Evolutionary conservation across 2,888 invertebrate genomes (phyloP).

Genomic region (Andricus curvator): DNA sequence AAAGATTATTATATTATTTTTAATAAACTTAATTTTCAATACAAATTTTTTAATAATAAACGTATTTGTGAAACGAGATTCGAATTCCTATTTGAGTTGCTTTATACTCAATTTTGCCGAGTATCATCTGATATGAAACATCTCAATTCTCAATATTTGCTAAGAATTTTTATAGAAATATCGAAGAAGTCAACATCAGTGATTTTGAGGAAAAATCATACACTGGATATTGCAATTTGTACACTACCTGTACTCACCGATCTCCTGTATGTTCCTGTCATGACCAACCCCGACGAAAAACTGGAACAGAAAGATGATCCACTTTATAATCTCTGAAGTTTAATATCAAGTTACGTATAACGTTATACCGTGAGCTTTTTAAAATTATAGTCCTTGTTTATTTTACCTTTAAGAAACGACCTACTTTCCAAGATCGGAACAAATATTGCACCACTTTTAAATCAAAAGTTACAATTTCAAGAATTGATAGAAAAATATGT

Average conservation of each 20-base stretch:
- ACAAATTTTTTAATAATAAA: too few relatives aligned
- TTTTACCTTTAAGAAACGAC: neutral
- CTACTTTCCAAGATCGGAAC: neutral
- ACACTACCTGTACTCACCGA: conserved; percentile 79
- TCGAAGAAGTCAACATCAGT: neutral
- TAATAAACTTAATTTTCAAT: neutral
- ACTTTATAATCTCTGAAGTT: neutral
- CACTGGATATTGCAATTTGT: conserved; percentile 4
- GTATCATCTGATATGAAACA: neutral
- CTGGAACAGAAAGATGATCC: conserved; percentile 77
- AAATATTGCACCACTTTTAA: neutral
- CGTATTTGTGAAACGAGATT: neutral
- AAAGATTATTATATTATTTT: neutral
- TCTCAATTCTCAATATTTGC: neutral
- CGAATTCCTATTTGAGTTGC: neutral
- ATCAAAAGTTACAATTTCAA: too few relatives aligned
- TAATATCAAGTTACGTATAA: neutral
- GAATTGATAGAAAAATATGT: neutral
- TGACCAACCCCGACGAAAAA: conserved; percentile 82
- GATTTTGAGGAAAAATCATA: neutral
- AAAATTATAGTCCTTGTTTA: neutral
- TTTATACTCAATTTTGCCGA: neutral
- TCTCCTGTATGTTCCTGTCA: conserved; percentile 81
- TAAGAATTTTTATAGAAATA: neutral
- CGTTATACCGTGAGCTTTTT: neutral